Evolutionary conservation across 2,113 vertebrate species (phyloP), one percentile per base, ranked within the genome.

Genomic region (Acrocephalus arundinaceus): DNA sequence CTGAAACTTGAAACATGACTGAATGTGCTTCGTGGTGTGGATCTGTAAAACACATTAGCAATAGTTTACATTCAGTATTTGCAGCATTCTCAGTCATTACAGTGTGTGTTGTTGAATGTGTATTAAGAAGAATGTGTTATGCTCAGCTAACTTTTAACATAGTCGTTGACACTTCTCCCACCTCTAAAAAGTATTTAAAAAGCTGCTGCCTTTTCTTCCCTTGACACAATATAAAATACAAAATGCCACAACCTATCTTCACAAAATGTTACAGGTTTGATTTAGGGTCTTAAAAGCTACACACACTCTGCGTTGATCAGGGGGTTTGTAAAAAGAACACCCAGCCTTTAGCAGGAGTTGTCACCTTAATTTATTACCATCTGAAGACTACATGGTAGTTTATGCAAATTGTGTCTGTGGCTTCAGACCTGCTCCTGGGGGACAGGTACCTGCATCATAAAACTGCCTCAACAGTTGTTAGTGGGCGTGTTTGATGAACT

Each of bases 41-140:
- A 83, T 67, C 82, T 87, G 52, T 74, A 89, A 59, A 45, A 68
- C 24, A 58, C 72, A 93, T 97, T 96, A 97, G 48, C 89, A 94
- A 58, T 84, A 93, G 54, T 95, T 96, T 96, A 51, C 62, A 90
- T 97, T 96, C 87, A 65, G 31, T 52, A 85, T 89, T 72, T 87
- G 74, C 65, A 93, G 27, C 67, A 52, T 95, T 74, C 90, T 84
- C 61, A 77, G 37, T 35, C 81, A 67, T 90, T 86, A 55, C 23
- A 54, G 39, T 54, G 62, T 96, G 66, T 94, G 78, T 75, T 77
- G 82, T 83, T 85, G 95, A 96, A 94, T 96, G 46, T 18, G 61
- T 61, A 94, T 87, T 87, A 85, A 93, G 92, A 95, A 86, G 74
- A 95, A 92, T n/a, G 46, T 82, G 66, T 95, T 83, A 45, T 62